phyloP scores from a whole-genome alignment of 1,140 invertebrate genomes.

The Pseudomyrmex sp. region DNA sequence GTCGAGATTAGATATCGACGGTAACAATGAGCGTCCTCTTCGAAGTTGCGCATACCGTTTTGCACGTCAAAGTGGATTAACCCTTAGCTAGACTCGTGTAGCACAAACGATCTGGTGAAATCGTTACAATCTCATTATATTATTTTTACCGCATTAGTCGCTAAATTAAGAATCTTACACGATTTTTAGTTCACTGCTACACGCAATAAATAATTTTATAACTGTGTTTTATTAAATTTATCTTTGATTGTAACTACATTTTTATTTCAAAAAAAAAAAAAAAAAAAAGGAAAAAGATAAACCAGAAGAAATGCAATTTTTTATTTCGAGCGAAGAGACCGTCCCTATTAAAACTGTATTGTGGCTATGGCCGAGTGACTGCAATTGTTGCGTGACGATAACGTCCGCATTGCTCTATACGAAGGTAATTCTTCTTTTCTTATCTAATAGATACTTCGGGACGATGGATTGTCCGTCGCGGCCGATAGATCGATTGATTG shows the following conservation, averaged over 20 bases:
- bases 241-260: too few species aligned
- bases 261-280: background rate
- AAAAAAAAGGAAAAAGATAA: conserved; percentile 1
- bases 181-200: background rate
- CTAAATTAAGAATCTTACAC: background rate
- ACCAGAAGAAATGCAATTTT: background rate
- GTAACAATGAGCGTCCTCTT: conserved; percentile 52
- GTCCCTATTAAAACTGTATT: conserved; percentile 59
- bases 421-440: conserved; percentile 2
- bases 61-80: conserved; percentile 18
- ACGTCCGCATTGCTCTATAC: conserved; percentile 32
- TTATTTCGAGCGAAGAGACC: conserved; percentile 17
- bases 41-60: conserved; percentile 11
- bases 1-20: conserved; percentile 68
- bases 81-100: conserved; percentile 2
- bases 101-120: conserved; percentile 30
- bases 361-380: conserved; percentile 20
- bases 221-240: conserved; percentile 2
- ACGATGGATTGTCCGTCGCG: conserved; percentile 19
- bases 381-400: conserved; percentile 41
- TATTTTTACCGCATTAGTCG: background rate
- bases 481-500: conserved; percentile 25
- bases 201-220: background rate
- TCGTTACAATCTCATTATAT: background rate
- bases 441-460: conserved; percentile 27